Evolutionary conservation across 2,113 vertebrate species (phyloP), one percentile per base, ranked within the genome.

Genomic region (Poicephalus meyeri): DNA sequence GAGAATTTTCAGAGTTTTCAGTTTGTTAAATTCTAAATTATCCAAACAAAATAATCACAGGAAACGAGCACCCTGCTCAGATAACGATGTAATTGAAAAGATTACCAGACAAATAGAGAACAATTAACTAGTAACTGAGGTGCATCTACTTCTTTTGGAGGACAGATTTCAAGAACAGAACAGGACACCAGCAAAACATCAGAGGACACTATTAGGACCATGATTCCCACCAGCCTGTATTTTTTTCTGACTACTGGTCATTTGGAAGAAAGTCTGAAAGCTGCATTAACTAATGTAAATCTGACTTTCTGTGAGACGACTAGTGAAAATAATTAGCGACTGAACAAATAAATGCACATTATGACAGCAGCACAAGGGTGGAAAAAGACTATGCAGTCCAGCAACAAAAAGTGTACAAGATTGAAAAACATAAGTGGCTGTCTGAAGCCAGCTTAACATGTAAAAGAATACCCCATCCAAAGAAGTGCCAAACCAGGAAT

Each of bases 351-450:
- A 68, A 44, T 21, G 9, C 21, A 63, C 2, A 24, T 52, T 37
- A 46, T 14, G 19, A 64, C 52, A 58, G 9, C 37, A 93, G 50
- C 53, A 65, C 9, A 44, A 50, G 16, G 33, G 41, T 10, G 80
- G 56, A 76, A 76, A 49, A 74, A 25, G 21, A 37, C 39, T 33
- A 21, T 2, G 13, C 9, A 65, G 8, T 60, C 28, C 46, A 56
- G 33, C 10, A 78, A 76, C 28, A 19, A 80, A 10, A 39, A 63
- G 16, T 3, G 9, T 15, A 64, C 9, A 58, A 29, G 19, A 85
- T 0, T 47, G 46, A 63, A 95, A 86, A 15, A n/a, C 10, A 0
- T 0, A 66, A 58, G 39, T 12, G 16, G 10, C 50, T 60, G 18
- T 25, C 11, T 70, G 31, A 93, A 88, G 39, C 5, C 42, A 80